Evolutionary conservation across 2,797 vertebrate genomes (phyloP).

Genomic region (Fringilla coelebs): DNA sequence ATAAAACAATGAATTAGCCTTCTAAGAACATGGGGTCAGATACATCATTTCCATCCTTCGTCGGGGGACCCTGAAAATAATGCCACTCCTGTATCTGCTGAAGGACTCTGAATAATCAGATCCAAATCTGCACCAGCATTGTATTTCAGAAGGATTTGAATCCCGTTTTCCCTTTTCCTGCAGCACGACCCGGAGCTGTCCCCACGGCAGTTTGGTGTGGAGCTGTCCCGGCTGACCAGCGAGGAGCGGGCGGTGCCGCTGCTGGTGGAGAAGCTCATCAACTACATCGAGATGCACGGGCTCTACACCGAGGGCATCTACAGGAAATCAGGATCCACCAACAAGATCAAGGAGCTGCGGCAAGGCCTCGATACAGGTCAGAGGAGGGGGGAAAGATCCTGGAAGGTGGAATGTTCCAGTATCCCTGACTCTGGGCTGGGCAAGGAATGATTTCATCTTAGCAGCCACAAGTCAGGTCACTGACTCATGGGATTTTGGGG

Average conservation of each 20-base stretch:
- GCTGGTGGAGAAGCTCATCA: slow-evolving; percentile 96
- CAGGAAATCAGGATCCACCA: slow-evolving; percentile 94
- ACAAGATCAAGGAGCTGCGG: slow-evolving; percentile 96
- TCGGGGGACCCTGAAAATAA: too few relatives aligned
- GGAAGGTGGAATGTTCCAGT: background rate
- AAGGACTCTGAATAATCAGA: background rate
- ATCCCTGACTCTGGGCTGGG: fast-evolving
- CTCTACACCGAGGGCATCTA: slow-evolving; percentile 98
- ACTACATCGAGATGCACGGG: slow-evolving; percentile 98
- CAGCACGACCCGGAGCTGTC: slow-evolving; percentile 95
- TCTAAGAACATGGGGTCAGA: too few relatives aligned
- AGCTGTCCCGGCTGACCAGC: slow-evolving; percentile 90
- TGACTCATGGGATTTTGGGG: background rate
- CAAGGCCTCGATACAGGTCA: slow-evolving; percentile 90
- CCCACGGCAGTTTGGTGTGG: slow-evolving; percentile 92
- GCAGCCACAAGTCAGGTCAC: background rate
- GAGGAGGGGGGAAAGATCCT: too few relatives aligned
- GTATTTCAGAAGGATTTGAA: background rate
- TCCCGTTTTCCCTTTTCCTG: background rate
- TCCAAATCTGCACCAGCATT: background rate
- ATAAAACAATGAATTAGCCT: too few relatives aligned
- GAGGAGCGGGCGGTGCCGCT: slow-evolving; percentile 91
- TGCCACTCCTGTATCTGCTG: too few relatives aligned
- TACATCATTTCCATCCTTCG: too few relatives aligned
- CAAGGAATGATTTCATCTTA: background rate